Base-by-base conservation (phyloP, 2,113 vertebrate species). In the Aythya baeri region DNA sequence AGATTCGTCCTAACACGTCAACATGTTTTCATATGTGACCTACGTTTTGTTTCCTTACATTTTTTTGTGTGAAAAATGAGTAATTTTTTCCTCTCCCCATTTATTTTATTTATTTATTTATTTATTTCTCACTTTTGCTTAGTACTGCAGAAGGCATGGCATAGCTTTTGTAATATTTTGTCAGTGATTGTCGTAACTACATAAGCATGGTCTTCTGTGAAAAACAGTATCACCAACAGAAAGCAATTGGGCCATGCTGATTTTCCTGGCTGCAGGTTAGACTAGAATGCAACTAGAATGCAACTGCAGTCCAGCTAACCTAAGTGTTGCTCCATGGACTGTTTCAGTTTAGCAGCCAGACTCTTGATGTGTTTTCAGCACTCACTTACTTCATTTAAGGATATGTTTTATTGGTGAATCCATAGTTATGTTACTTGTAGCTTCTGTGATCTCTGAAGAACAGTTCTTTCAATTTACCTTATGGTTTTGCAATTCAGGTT, bases 401-500 rank as follows among this genome's bases (percentile, higher is more conserved):
- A 9, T 84, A 10, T 72, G 7, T 63, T 92, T 57, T 91, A 91
- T 22, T 50, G 50, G 58, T 75, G 70, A 91, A 91, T 96, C 66
- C 67, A 21, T 85, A 50, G 31, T 26, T 83, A 6, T 79, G 11
- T 97, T 81, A 63, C 17, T 74, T 57, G 36, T 68, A 70, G 49
- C 84, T 88, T 52, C 62, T 54, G 59, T 89, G 62, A 74, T 89
- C 68, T 41, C 67, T 17, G 9, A 91, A 83, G 80, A 29, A 29
- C 12, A 72, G 26, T 36, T 94, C 49, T 86, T 95, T 94, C 34
- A 93, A 95, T 86, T 88, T 68, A 52, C 25, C 62, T 82, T 90
- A 59, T 70, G 73, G 34, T 93, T 90, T 97, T 96, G 79, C 44
- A 54, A 67, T 96, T 92, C 32, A 88, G n/a, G 26, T 88, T 91